phyloP scores from a whole-genome alignment of 2,113 vertebrate genomes.

The Isurus oxyrinchus region DNA sequence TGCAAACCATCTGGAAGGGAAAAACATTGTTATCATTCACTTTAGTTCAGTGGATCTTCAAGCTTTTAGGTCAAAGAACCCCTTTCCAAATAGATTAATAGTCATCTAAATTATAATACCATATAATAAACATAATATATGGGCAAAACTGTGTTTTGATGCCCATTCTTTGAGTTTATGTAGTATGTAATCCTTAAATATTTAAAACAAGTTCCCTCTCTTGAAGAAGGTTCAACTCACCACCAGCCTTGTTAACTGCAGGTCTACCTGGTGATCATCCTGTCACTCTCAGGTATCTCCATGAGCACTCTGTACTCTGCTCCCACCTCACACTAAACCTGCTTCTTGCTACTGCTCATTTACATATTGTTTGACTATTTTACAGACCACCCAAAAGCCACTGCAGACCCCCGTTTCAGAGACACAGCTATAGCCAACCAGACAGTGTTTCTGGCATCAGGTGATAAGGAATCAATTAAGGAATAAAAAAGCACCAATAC shows the following conservation, averaged over 20 bases:
- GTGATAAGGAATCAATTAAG: neutral
- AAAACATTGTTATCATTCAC: neutral
- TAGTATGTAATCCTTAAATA: neutral
- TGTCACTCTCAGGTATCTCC: too few relatives aligned
- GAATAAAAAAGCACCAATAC: neutral
- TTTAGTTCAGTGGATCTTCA: neutral
- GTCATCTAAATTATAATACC: neutral
- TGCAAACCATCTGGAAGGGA: neutral
- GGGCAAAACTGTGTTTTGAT: neutral
- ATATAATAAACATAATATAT: neutral
- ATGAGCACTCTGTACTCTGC: too few relatives aligned
- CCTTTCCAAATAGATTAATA: too few relatives aligned
- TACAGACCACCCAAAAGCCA: too few relatives aligned
- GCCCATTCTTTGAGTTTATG: neutral
- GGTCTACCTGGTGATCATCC: neutral
- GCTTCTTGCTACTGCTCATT: too few relatives aligned
- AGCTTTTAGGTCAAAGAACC: neutral
- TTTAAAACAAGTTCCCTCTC: too few relatives aligned
- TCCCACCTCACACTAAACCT: too few relatives aligned
- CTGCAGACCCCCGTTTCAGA: too few relatives aligned
- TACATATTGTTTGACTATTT: too few relatives aligned
- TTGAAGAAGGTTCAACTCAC: neutral
- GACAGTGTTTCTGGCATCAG: neutral
- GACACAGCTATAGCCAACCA: neutral
- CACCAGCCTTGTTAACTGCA: neutral